Base-by-base conservation (phyloP, 2,797 vertebrate genomes). In the Gymnodraco acuticeps region DNA sequence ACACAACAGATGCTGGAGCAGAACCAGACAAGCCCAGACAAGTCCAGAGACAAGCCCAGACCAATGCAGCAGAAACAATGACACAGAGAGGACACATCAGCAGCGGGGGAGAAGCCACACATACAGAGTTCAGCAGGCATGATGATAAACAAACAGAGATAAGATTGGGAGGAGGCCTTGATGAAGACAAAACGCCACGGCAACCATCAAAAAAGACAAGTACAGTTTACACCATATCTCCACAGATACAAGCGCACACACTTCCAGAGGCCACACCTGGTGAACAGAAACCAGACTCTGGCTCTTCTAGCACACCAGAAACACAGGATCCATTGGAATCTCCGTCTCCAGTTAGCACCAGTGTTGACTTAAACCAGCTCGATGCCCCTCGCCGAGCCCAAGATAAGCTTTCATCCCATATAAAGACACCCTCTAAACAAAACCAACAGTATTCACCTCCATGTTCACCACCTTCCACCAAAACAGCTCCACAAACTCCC, bases 211-310 rank as follows among this genome's bases (percentile, higher is more conserved):
- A 23, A 68, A 71, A 88, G 55, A 78, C 41, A 43, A 75, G 54
- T 23, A 27, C 46, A 56, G 71, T 23, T 17, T 43, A 74, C 41
- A 46, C 43, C 17, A 6, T 27, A 17, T 59, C 62, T 31, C 27
- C 63, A 61, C 70, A 53, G 52, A 20, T 79, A 51, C 82, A 70
- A 72, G 54, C 14, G 11, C 17, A 68, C 33, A 67, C 67, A 73
- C 47, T 50, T 20, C 65, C 64, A 78, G 65, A 75, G 70, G 62
- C 43, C 45, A 80, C 42, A 38, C 13, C 63, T 31, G 50, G 60
- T 69, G 65, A 78, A 67, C 71, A 85, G 58, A 80, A 64, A 75
- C 47, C 17, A 43, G 74, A 80, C 55, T 23, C 27, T 42, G 43
- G n/a, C 47, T 71, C 75, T n/a, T 43, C 45, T 17, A 80, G 67